A percentile compares a stretch with the other conserved stretches of the same genome.
Evolutionary conservation across 2,888 invertebrate species (phyloP).

Genomic region (Gisinianus flammeolus): DNA sequence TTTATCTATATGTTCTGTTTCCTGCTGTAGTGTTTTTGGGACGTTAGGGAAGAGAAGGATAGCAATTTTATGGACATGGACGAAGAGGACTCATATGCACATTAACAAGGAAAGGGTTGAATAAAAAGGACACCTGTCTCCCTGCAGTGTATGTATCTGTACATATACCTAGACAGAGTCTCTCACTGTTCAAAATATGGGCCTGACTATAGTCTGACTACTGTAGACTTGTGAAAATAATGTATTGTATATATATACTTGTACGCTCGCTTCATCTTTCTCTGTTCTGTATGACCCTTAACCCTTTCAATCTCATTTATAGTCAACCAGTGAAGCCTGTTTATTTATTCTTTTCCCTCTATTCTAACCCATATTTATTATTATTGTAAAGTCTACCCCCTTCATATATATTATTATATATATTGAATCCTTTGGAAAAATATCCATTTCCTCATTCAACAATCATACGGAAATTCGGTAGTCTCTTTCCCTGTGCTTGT

Average conservation of each 20-base stretch:
- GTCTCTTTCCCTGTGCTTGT: background rate
- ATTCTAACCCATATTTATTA: background rate
- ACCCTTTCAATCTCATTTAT: slow-evolving; percentile 31
- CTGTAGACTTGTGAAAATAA: no score
- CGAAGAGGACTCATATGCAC: no score
- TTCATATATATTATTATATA: slow-evolving; percentile 5
- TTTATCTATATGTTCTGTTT: no score
- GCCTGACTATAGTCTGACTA: background rate
- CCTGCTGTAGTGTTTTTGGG: background rate
- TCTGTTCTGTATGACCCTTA: slow-evolving; percentile 22
- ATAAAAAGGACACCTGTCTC: slow-evolving; percentile 20
- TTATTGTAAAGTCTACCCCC: background rate
- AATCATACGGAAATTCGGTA: background rate
- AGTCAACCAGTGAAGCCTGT: slow-evolving; percentile 32
- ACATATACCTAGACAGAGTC: background rate
- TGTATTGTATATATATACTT: no score
- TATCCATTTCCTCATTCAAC: background rate
- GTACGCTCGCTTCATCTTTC: background rate
- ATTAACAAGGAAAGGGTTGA: background rate
- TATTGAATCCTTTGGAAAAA: background rate
- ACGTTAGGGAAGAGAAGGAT: background rate
- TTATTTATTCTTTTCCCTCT: slow-evolving; percentile 22
- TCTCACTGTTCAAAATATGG: background rate
- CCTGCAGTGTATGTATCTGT: background rate
- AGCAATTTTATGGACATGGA: background rate